These are phyloP conservation scores for Drosophila chauvacae DNA, from an alignment of 1,140 invertebrate species.

Conservation along the genomic window DNA sequence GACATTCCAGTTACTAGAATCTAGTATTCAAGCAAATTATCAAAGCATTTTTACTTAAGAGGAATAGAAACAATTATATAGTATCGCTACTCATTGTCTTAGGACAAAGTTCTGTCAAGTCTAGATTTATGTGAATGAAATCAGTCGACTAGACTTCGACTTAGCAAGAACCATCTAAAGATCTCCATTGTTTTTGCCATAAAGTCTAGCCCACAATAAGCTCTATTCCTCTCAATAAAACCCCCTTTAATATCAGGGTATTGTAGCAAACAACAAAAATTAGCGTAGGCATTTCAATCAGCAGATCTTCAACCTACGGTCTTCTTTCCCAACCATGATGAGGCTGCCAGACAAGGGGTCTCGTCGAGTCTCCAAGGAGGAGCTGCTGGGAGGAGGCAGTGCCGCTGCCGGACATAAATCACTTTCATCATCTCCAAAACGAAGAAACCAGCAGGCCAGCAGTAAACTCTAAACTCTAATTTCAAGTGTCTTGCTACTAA, in stretches of 20 bases:
- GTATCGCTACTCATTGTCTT: neutral
- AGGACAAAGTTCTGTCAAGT: neutral
- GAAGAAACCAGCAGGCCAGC: constrained; percentile 11
- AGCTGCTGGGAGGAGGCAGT: constrained; percentile 25
- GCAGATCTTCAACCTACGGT: constrained; percentile 24
- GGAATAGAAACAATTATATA: neutral
- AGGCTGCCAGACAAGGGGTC: constrained; percentile 37
- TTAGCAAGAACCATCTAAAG: neutral
- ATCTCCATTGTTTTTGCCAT: neutral
- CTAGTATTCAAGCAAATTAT: neutral
- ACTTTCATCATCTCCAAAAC: constrained; percentile 67
- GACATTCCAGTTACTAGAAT: too few species aligned
- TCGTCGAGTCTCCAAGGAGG: constrained; percentile 5
- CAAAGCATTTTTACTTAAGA: neutral
- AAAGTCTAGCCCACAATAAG: neutral
- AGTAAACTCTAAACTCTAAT: constrained; percentile 62
- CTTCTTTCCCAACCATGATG: constrained; percentile 28
- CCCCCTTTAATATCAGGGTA: neutral
- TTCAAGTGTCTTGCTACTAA: constrained; percentile 57
- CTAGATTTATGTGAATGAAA: neutral
- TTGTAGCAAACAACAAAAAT: neutral
- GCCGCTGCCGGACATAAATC: constrained; percentile 64
- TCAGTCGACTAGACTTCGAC: neutral
- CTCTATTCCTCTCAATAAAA: constrained; percentile 1
- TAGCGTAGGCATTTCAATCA: constrained; percentile 7